phyloP scores from a whole-genome alignment of 2,113 vertebrate species.

The Todiramphus chloris region DNA sequence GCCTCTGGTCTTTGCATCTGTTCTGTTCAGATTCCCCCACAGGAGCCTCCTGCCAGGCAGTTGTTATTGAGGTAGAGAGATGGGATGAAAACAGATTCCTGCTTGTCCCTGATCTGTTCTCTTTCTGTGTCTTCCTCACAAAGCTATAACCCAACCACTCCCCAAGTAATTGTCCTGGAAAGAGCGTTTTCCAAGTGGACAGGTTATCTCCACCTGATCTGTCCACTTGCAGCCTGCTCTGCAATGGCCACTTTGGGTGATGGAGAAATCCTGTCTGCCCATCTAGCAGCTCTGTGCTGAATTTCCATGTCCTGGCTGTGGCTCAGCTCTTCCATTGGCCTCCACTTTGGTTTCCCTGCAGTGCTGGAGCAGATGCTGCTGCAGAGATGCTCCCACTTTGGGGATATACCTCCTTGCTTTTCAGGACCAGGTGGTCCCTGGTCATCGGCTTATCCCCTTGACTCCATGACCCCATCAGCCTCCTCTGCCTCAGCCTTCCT shows the following conservation, averaged over 20 bases:
- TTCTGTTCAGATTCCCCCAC: neutral
- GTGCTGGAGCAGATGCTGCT: fast-evolving
- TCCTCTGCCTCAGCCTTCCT: neutral
- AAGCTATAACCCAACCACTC: neutral
- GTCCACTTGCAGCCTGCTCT: neutral
- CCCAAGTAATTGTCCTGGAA: neutral
- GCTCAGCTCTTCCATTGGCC: neutral
- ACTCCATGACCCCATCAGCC: neutral
- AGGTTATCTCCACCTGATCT: neutral
- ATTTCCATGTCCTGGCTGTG: neutral
- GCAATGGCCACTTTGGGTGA: neutral
- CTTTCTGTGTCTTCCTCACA: neutral
- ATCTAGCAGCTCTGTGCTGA: neutral
- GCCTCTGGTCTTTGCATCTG: neutral
- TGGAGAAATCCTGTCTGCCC: neutral
- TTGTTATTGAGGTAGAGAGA: neutral
- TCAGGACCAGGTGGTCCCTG: neutral
- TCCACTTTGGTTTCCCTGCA: neutral
- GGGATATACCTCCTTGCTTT: neutral
- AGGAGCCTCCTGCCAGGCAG: neutral
- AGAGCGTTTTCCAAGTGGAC: neutral
- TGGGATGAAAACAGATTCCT: neutral
- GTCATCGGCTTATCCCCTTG: neutral
- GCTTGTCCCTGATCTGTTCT: neutral
- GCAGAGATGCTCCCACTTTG: neutral